phyloP scores from a whole-genome alignment of 2,888 invertebrate genomes.

The Halocaridina rubra region DNA sequence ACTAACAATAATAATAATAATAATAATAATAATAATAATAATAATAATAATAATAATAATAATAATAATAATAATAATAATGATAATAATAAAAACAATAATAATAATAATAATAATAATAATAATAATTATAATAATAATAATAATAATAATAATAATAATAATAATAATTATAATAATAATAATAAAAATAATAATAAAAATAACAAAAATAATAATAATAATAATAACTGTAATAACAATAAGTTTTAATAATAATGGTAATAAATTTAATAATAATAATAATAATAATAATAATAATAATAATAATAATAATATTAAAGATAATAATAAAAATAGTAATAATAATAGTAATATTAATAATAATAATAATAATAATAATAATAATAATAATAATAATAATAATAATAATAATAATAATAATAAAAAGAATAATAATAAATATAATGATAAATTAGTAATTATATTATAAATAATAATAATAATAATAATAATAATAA shows the following conservation, averaged over 20 bases:
- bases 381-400: not conserved
- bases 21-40: not conserved
- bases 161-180: not conserved
- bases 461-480: not conserved
- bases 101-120: not conserved
- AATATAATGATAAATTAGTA: not conserved
- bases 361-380: not conserved
- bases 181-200: not conserved
- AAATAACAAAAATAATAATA: not conserved
- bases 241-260: not conserved
- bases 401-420: not conserved
- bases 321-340: not conserved
- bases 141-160: not conserved
- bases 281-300: not conserved
- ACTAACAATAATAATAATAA: not conserved
- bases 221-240: not conserved
- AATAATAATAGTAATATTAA: not conserved
- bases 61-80: not conserved
- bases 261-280: not conserved
- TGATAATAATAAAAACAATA: not conserved
- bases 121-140: not conserved
- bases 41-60: not conserved
- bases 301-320: not conserved
- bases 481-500: not conserved
- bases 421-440: not conserved